Conservation (phyloP, 2,797 vertebrate species). For the Vultur gryphus region DNA sequence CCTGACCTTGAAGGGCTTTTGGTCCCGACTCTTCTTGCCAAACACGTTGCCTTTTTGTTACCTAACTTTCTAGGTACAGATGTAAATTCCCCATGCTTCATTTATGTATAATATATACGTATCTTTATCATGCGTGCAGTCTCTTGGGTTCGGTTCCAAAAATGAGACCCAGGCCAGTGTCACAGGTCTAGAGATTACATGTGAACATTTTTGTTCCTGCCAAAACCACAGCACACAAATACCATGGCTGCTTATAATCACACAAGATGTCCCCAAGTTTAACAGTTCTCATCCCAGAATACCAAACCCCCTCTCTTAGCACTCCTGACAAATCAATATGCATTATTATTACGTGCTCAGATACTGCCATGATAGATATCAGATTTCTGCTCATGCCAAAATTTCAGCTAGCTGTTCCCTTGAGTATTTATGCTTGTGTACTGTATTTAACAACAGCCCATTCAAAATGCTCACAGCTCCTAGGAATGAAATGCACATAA, state of each 20-base stretch:
- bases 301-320: neutral
- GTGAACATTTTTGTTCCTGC: neutral
- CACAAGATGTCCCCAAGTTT: neutral
- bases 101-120: neutral
- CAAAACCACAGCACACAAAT: neutral
- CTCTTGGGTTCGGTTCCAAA: neutral
- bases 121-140: neutral
- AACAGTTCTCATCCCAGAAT: neutral
- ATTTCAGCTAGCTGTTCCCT: constrained; percentile 46
- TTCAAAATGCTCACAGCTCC: constrained; percentile 56
- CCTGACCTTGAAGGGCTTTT: neutral
- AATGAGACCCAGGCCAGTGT: neutral
- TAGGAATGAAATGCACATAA: constrained; percentile 62
- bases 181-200: neutral
- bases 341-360: constrained; percentile 25
- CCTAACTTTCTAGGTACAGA: neutral
- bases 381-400: constrained; percentile 49
- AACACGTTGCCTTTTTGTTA: neutral
- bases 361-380: neutral
- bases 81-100: neutral
- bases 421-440: constrained; percentile 57
- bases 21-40: neutral
- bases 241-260: neutral
- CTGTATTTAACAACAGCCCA: constrained; percentile 59
- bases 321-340: constrained; percentile 5